Conservation (phyloP, 2,797 vertebrate species). For the Sebastes hubbsi region DNA sequence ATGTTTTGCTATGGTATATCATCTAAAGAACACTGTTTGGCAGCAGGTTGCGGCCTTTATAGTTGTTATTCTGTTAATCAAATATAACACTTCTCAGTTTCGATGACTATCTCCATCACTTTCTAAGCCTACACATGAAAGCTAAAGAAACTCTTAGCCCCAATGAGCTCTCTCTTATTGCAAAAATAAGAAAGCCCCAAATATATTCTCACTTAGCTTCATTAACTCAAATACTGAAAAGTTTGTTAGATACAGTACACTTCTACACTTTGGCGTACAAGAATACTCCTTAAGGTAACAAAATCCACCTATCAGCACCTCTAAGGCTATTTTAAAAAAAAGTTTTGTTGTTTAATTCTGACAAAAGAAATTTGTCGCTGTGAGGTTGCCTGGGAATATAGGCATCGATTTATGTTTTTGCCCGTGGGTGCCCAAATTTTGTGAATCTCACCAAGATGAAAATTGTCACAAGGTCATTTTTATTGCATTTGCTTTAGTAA, state of each 20-base stretch:
- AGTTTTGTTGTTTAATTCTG: not conserved
- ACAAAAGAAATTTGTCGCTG: not conserved
- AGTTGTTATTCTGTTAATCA: constrained; percentile 20
- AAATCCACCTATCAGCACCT: too few relatives aligned
- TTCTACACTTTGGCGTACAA: not conserved
- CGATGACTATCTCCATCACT: constrained; percentile 7
- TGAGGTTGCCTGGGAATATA: too few relatives aligned
- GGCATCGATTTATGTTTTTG: too few relatives aligned
- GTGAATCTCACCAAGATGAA: too few relatives aligned
- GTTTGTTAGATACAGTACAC: not conserved
- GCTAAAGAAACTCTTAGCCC: not conserved
- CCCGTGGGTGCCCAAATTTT: too few relatives aligned
- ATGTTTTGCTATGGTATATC: not conserved
- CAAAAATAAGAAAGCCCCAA: not conserved
- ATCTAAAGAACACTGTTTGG: constrained; percentile 22
- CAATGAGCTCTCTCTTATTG: constrained; percentile 4
- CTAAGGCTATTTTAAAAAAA: too few relatives aligned
- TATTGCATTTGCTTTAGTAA: too few relatives aligned
- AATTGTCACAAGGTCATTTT: too few relatives aligned
- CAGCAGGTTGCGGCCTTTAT: constrained; percentile 26
- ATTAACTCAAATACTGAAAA: not conserved
- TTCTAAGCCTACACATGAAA: constrained; percentile 3
- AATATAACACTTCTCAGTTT: not conserved
- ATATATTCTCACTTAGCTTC: not conserved
- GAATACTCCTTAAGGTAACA: not conserved